Evolutionary conservation across 2,113 vertebrate genomes (phyloP).

Genomic region (Meriones unguiculatus): DNA sequence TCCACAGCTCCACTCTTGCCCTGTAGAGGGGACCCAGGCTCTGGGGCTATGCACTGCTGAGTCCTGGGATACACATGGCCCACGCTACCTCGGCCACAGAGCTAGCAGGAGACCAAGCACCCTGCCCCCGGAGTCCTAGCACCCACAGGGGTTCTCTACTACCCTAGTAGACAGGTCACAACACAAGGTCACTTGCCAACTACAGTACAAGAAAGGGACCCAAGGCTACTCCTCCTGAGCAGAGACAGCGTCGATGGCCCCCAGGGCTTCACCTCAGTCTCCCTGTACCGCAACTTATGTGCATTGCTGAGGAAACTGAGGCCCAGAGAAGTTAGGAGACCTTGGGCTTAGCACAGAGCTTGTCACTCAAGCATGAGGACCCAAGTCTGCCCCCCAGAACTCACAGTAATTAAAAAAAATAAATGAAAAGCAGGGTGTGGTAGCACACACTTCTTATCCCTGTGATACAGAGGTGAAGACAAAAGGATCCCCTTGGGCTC

Average conservation of each 20-base stretch:
- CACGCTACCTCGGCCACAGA: neutral
- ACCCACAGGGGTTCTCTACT: no score
- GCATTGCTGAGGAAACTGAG: neutral
- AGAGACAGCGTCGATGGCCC: neutral
- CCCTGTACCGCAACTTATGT: neutral
- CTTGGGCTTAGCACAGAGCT: neutral
- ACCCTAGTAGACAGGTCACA: neutral
- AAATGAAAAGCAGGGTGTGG: no score
- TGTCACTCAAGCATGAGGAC: neutral
- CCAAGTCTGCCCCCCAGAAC: neutral
- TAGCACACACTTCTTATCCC: no score
- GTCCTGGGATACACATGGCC: neutral
- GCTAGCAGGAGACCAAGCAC: neutral
- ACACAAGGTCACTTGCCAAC: neutral
- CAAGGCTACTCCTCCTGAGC: neutral
- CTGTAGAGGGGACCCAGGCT: no score
- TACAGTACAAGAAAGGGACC: neutral
- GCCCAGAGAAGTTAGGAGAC: neutral
- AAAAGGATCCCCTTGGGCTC: neutral
- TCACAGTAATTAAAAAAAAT: neutral
- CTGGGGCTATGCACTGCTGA: neutral
- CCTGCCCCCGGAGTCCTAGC: neutral
- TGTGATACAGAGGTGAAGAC: no score
- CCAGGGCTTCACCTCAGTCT: neutral
- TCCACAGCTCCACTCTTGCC: neutral